Conservation (phyloP, 1,140 invertebrate genomes). For the Lepidurus couesii region DNA sequence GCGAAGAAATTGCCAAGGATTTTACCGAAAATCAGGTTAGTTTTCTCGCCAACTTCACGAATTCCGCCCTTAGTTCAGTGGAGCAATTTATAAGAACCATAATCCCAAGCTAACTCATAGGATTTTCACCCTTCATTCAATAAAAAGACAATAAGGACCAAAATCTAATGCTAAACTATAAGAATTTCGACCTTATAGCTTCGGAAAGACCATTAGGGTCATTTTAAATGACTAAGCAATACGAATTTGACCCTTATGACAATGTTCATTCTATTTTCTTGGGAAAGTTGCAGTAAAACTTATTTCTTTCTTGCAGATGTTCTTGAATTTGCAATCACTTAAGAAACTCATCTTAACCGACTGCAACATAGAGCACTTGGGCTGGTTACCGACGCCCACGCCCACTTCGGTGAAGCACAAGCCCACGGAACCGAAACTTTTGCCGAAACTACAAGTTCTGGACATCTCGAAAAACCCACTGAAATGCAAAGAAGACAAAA, state of each 20-base stretch:
- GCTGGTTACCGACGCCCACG: background rate
- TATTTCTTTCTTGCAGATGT: background rate
- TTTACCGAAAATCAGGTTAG: background rate
- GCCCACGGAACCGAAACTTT: background rate
- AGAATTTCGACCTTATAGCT: too few relatives aligned
- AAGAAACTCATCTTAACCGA: background rate
- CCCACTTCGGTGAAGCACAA: background rate
- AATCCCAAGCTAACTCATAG: too few relatives aligned
- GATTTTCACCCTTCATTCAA: too few relatives aligned
- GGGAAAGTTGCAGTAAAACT: background rate
- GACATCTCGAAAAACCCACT: background rate
- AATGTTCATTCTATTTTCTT: too few relatives aligned
- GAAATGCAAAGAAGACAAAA: background rate
- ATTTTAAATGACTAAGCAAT: too few relatives aligned
- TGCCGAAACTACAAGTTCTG: background rate
- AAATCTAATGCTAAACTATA: too few relatives aligned
- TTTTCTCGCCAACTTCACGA: background rate
- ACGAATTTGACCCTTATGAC: too few relatives aligned
- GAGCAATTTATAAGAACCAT: background rate
- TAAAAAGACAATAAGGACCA: too few relatives aligned
- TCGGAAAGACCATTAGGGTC: too few relatives aligned
- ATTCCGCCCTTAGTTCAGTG: background rate
- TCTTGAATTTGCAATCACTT: background rate
- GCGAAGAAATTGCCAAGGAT: background rate
- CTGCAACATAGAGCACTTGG: background rate